Conservation (phyloP, 2,888 invertebrate species). For the Hydriomena furcata region DNA sequence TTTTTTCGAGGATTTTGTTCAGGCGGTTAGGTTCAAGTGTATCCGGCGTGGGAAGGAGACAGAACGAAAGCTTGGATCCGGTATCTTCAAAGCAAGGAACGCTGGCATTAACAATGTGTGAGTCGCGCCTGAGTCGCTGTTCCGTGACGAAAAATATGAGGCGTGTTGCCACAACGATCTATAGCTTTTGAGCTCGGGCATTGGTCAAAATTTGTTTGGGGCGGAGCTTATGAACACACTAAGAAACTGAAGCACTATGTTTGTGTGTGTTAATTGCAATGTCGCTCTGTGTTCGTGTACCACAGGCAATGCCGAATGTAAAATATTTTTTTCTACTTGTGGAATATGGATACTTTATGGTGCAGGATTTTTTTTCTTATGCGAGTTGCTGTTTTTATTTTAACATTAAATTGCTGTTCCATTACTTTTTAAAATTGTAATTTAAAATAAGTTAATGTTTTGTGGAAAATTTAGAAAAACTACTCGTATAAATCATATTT, state of each 20-base stretch:
- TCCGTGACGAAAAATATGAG: constrained; percentile 81
- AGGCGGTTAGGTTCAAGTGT: constrained; percentile 30
- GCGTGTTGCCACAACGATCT: constrained; percentile 81
- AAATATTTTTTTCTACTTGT: constrained; percentile 54
- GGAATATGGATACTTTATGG: constrained; percentile 15
- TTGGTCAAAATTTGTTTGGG: constrained; percentile 76
- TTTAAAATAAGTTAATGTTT: too few species aligned
- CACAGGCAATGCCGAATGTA: constrained; percentile 60
- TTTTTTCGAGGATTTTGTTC: constrained; percentile 7
- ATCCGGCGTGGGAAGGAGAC: constrained; percentile 66
- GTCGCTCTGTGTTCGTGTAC: constrained; percentile 70
- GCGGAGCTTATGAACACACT: constrained; percentile 77
- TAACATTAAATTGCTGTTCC: too few species aligned
- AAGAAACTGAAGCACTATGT: constrained; percentile 55
- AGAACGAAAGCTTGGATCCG: constrained; percentile 68
- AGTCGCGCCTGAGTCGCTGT: constrained; percentile 82
- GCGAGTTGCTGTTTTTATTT: not conserved
- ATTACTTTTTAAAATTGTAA: too few species aligned
- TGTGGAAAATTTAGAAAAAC: too few species aligned
- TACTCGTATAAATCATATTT: too few species aligned
- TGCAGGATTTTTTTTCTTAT: constrained; percentile 6
- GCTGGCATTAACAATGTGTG: constrained; percentile 79
- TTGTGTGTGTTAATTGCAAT: constrained; percentile 81
- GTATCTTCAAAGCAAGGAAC: constrained; percentile 77
- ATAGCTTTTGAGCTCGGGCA: constrained; percentile 64